Evolutionary conservation across 2,888 invertebrate species (phyloP).

Genomic region (Dicycla oo): DNA sequence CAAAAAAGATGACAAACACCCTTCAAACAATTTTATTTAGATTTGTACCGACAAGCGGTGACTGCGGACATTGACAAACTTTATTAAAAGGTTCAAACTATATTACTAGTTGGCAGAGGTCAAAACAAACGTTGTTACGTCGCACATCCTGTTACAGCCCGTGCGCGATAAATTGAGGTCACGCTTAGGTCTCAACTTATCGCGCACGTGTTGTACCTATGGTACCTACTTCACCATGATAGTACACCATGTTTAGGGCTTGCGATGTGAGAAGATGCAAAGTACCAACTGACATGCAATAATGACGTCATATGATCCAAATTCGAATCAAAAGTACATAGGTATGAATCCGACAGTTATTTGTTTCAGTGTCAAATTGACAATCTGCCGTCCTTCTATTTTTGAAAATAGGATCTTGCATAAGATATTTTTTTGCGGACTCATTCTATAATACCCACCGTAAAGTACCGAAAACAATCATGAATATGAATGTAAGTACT

Average conservation of each 20-base stretch:
- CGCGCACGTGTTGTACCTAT: too few species aligned
- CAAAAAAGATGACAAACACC: constrained; percentile 3
- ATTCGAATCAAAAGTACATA: neutral
- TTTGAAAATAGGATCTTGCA: neutral
- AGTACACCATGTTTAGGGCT: constrained; percentile 49
- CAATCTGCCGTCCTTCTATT: neutral
- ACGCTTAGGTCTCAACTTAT: too few species aligned
- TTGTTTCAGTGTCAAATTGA: neutral
- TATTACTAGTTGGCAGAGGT: constrained; percentile 46
- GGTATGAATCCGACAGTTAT: neutral
- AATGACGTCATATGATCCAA: neutral
- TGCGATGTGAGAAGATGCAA: neutral
- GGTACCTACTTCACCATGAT: too few species aligned
- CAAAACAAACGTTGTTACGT: constrained; percentile 56
- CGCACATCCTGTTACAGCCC: constrained; percentile 55
- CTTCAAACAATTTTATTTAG: constrained; percentile 20
- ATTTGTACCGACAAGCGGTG: constrained; percentile 32
- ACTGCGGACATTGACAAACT: constrained; percentile 24
- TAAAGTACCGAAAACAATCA: neutral
- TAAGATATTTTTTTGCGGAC: neutral
- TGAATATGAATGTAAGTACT: constrained; percentile 18
- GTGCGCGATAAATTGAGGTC: too few species aligned
- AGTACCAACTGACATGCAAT: neutral
- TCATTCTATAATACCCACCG: neutral
- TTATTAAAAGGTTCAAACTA: constrained; percentile 35